A percentile compares a stretch with the other conserved stretches of the same genome.
These are phyloP conservation scores for Limnephilus marmoratus DNA, from an alignment of 2,888 invertebrate species.

Conservation along the genomic window DNA sequence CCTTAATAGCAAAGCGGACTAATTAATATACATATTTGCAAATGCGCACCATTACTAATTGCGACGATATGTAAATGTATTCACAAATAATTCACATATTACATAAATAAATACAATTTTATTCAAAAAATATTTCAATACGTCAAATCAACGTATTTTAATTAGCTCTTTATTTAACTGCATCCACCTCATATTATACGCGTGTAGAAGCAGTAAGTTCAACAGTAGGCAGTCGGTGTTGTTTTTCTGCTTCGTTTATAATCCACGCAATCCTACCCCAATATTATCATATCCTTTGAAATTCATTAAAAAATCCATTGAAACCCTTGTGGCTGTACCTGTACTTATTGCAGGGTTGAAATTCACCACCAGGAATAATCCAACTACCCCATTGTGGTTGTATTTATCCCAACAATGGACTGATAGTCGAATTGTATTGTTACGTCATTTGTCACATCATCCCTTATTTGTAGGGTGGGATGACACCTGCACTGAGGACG, in stretches of 20 bases:
- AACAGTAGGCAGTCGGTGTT: neutral
- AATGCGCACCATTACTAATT: too few species aligned
- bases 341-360: neutral
- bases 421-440: conserved; percentile 40
- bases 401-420: conserved; percentile 50
- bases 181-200: neutral
- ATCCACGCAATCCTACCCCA: neutral
- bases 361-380: conserved; percentile 35
- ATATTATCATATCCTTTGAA: neutral
- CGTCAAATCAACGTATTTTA: too few species aligned
- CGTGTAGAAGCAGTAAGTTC: neutral
- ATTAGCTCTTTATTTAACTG: neutral
- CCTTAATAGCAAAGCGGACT: neutral
- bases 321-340: conserved; percentile 22
- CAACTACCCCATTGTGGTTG: conserved; percentile 44
- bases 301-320: neutral
- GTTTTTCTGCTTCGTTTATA: neutral
- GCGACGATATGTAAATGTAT: neutral
- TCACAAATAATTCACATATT: neutral
- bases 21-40: neutral
- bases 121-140: too few species aligned
- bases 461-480: conserved; percentile 41
- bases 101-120: too few species aligned
- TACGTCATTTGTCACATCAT: conserved; percentile 59
- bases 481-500: conserved; percentile 53